phyloP scores from a whole-genome alignment of 2,797 vertebrate species.

The Serranus cabrilla region DNA sequence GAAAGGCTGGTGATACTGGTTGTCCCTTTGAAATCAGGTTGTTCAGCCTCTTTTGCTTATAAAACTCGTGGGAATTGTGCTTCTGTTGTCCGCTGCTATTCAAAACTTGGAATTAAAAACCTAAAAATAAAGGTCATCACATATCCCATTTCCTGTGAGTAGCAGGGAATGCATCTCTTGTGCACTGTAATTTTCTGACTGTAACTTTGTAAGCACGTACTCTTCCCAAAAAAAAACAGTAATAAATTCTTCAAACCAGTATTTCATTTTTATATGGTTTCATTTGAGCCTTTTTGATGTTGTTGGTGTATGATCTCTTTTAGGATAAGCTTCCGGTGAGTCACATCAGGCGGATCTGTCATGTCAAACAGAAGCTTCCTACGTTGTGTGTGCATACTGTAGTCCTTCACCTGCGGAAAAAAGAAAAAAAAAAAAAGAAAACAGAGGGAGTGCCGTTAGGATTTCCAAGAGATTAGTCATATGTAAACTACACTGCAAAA shows the following conservation, averaged over 20 bases:
- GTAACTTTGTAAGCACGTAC: background rate
- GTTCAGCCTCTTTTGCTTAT: background rate
- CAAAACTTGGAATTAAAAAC: slow-evolving; percentile 12
- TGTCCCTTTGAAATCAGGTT: slow-evolving; percentile 34
- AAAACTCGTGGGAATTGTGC: background rate
- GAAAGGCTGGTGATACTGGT: slow-evolving; percentile 44
- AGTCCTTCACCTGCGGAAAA: background rate
- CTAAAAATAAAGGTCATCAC: background rate
- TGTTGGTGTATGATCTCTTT: background rate
- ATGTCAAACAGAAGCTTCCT: background rate
- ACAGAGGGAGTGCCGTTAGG: slow-evolving; percentile 11
- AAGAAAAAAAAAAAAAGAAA: background rate
- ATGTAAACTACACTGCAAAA: slow-evolving; percentile 5
- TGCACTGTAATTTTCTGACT: background rate
- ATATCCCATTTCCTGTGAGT: background rate
- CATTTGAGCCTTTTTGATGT: background rate
- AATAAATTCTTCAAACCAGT: background rate
- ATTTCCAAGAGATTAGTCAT: slow-evolving; percentile 45
- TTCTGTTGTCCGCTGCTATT: slow-evolving; percentile 12
- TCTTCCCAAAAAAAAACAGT: background rate
- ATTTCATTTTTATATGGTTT: background rate
- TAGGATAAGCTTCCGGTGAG: slow-evolving; percentile 8
- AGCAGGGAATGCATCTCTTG: background rate
- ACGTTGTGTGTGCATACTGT: slow-evolving; percentile 7
- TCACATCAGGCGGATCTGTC: slow-evolving; percentile 34